phyloP scores from a whole-genome alignment of 2,888 invertebrate species.

The Volucella inanis region DNA sequence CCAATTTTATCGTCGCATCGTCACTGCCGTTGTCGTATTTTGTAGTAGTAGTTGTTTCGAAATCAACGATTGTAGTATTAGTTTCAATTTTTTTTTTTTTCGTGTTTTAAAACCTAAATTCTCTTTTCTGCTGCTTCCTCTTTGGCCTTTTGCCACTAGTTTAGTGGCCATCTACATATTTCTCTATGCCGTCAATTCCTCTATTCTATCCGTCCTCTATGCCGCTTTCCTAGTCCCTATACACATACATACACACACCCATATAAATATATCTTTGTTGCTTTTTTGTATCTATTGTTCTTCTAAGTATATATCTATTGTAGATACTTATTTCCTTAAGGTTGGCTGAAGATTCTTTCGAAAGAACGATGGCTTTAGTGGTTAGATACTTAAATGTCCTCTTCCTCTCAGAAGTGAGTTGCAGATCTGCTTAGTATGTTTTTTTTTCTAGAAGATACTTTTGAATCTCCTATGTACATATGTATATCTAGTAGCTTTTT shows the following conservation, averaged over 20 bases:
- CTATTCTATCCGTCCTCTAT: slow-evolving; percentile 8
- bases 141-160: slow-evolving; percentile 47
- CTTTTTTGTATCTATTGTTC: slow-evolving; percentile 63
- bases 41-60: slow-evolving; percentile 44
- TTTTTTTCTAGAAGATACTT: slow-evolving; percentile 16
- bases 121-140: slow-evolving; percentile 37
- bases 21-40: slow-evolving; percentile 33
- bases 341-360: slow-evolving; percentile 30
- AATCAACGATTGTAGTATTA: slow-evolving; percentile 69
- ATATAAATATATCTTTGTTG: slow-evolving; percentile 32
- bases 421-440: slow-evolving; percentile 18
- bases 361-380: slow-evolving; percentile 10
- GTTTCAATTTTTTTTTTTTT: slow-evolving; percentile 62
- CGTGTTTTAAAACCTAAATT: slow-evolving; percentile 50
- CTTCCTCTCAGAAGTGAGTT: slow-evolving; percentile 36
- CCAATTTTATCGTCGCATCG: slow-evolving; percentile 60
- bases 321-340: slow-evolving; percentile 62
- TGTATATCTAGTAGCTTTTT: slow-evolving; percentile 50
- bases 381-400: slow-evolving; percentile 55
- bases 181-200: not conserved
- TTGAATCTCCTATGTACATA: not conserved
- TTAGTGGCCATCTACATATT: slow-evolving; percentile 6
- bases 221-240: slow-evolving; percentile 54
- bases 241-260: not conserved
- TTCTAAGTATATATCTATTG: slow-evolving; percentile 39